Evolutionary conservation across 2,113 vertebrate genomes (phyloP), one percentile per base, ranked within the genome.

Genomic region (Thinocorus orbignyianus): DNA sequence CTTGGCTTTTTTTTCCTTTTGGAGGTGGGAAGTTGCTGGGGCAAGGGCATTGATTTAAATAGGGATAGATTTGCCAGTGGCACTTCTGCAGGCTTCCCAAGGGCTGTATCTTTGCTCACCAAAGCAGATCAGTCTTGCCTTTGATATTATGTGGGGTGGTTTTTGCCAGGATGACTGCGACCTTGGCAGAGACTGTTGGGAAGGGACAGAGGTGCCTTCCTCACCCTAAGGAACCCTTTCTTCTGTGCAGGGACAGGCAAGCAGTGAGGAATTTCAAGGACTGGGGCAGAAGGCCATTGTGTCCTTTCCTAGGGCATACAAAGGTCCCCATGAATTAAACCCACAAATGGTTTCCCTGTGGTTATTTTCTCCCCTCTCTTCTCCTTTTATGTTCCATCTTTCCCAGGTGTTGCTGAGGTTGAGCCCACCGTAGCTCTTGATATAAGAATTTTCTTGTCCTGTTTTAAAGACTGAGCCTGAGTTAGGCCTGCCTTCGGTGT

Each of bases 211-310:
- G 41, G 44, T 92, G 52, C 28, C 26, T 72, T n/a, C 31, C 6
- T 77, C 30, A 7, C 5, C 26, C 35, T 1, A 0, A 7, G 4
- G 15, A 31, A 13, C 54, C 35, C 35, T 74, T 60, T 20, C 15
- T 81, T 8, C 42, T 2, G 0, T 24, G 7, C 11, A 24, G 60
- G 11, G 23, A 4, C 7, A n/a, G 46, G 18, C 1, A 1, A 61
- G 22, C 7, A 19, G 19, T 11, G 42, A 11, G 28, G 26, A 30
- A 0, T 33, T 70, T 8, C 9, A 30, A 7, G n/a, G 51, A 37
- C 31, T 28, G 18, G 46, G 14, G 33, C 30, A 72, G 44, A 86
- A 90, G 51, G 42, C 17, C 76, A 8, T 41, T 77, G 24, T 5
- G 11, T 18, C 41, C 4, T 90, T 85, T 30, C 28, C 24, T 13